Evolutionary conservation across 92 coral and sea anemone species (phyloP).

Genomic region (Zoanthus sansibaricus): DNA sequence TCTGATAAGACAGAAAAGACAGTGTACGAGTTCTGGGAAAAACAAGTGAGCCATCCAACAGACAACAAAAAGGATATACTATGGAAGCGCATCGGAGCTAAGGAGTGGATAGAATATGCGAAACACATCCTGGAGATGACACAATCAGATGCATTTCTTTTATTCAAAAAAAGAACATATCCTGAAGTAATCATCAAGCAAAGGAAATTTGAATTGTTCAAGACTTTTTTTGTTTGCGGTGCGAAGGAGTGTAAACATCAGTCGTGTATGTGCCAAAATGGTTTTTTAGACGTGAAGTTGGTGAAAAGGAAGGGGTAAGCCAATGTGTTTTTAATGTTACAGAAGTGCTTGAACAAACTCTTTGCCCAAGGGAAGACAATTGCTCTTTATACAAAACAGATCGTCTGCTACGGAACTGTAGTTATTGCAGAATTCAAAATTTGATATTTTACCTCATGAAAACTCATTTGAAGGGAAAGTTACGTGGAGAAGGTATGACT

Average conservation of each 20-base stretch:
- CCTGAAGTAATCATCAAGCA: background rate
- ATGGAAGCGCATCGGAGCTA: conserved; percentile 2
- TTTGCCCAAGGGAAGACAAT: conserved; percentile 21
- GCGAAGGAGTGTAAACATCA: conserved; percentile 43
- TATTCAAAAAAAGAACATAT: conserved; percentile 9
- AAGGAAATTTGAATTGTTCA: background rate
- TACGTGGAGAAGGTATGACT: conserved; percentile 48
- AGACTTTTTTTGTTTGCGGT: conserved; percentile 7
- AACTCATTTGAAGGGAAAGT: background rate
- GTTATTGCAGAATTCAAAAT: conserved; percentile 26
- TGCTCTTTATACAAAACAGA: conserved; percentile 1
- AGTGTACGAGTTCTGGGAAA: conserved; percentile 23
- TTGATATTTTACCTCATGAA: conserved; percentile 30
- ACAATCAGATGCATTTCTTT: conserved; percentile 22
- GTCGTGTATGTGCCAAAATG: conserved; percentile 40
- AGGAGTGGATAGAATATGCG: conserved; percentile 22
- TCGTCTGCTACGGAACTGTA: conserved; percentile 12
- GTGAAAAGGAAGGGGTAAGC: conserved; percentile 39
- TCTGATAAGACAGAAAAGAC: background rate
- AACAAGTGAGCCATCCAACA: conserved; percentile 20
- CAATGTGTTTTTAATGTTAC: conserved; percentile 11
- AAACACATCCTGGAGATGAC: conserved; percentile 21
- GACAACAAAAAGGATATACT: conserved; percentile 23
- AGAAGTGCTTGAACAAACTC: conserved; percentile 28
- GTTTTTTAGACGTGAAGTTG: conserved; percentile 5